phyloP scores from a whole-genome alignment of 35 echinoderm and acorn worm species.

The Lytechinus variegatus region DNA sequence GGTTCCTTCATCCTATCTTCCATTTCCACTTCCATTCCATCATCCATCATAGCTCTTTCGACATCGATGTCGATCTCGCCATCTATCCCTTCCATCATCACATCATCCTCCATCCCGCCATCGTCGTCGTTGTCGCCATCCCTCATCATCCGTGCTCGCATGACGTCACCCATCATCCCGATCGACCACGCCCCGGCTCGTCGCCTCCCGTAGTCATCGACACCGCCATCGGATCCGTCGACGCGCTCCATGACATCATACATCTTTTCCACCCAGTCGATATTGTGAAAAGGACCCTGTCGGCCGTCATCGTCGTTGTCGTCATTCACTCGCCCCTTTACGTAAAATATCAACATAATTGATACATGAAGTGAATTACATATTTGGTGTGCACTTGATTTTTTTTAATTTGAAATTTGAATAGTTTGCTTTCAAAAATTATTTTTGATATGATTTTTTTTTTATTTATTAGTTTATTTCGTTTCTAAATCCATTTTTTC shows the following conservation, averaged over 20 bases:
- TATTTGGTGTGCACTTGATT: no score
- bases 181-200: neutral
- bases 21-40: neutral
- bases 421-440: no score
- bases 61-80: neutral
- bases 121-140: neutral
- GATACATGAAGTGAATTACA: neutral
- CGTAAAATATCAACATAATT: neutral
- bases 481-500: no score
- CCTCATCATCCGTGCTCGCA: neutral
- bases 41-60: neutral
- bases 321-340: neutral
- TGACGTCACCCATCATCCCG: neutral
- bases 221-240: neutral
- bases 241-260: neutral
- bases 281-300: neutral
- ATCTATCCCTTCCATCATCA: slow-evolving; percentile 30
- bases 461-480: no score
- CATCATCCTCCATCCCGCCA: neutral
- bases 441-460: neutral
- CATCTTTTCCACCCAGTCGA: neutral
- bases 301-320: neutral
- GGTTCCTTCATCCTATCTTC: neutral
- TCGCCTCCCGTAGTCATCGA: neutral
- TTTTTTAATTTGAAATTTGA: no score